Evolutionary conservation across 1,140 invertebrate species (phyloP).

Genomic region (Drosophila arizonae): DNA sequence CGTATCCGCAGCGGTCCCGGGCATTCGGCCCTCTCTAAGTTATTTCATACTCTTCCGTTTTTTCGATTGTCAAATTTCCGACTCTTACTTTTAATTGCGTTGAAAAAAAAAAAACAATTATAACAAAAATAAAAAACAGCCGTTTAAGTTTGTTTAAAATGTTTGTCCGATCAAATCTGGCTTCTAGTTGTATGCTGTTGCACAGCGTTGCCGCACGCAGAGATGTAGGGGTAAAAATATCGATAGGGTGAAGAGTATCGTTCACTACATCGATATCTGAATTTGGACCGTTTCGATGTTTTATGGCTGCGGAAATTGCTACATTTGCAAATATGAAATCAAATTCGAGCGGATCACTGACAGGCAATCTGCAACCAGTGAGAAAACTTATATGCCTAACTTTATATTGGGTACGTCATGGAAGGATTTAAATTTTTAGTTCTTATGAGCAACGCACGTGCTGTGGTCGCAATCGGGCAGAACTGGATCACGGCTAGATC

Average conservation of each 20-base stretch:
- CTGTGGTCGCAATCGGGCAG: background rate
- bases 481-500: background rate
- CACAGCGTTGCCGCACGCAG: conserved; percentile 48
- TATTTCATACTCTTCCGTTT: background rate
- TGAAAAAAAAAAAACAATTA: background rate
- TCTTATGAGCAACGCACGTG: conserved; percentile 4
- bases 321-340: conserved; percentile 27
- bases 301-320: conserved; percentile 5
- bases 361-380: background rate
- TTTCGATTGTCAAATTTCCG: conserved; percentile 15
- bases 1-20: conserved; percentile 8
- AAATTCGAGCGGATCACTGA: background rate
- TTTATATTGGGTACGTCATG: background rate
- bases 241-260: conserved; percentile 40
- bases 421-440: background rate
- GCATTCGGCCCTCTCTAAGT: background rate
- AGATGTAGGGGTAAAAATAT: conserved; percentile 48
- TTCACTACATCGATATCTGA: conserved; percentile 9
- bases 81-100: conserved; percentile 26
- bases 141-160: conserved; percentile 29
- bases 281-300: conserved; percentile 22
- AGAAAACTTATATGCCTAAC: too few species aligned
- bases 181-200: conserved; percentile 36
- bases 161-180: conserved; percentile 48
- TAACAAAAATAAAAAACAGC: conserved; percentile 9